These are phyloP conservation scores for Heterocephalus glaber DNA, from an alignment of 2,113 vertebrate species.

Conservation along the genomic window DNA sequence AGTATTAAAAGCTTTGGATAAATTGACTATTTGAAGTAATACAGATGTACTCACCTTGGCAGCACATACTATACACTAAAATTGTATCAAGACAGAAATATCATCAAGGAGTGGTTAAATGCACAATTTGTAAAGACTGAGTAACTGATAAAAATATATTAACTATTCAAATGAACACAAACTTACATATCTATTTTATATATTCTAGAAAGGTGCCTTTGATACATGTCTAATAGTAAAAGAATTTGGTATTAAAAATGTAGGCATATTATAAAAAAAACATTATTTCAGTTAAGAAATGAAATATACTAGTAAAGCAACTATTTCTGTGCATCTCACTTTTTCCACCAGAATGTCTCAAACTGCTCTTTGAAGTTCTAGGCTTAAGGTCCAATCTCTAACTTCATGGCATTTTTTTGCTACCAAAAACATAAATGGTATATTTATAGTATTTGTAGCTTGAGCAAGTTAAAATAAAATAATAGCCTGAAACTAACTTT, in stretches of 20 bases:
- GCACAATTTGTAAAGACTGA: neutral
- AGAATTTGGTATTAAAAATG: slow-evolving; percentile 4
- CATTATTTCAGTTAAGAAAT: neutral
- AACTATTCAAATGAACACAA: slow-evolving; percentile 19
- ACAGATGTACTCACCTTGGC: neutral
- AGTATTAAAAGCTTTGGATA: slow-evolving; percentile 3
- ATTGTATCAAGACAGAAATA: neutral
- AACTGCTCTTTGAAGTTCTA: neutral
- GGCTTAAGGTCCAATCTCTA: neutral
- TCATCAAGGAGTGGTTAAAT: neutral
- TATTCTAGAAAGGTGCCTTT: neutral
- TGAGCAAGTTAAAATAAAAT: slow-evolving; percentile 52
- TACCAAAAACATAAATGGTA: neutral
- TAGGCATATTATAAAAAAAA: slow-evolving; percentile 5
- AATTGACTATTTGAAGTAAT: neutral
- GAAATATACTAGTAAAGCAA: neutral
- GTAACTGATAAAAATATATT: slow-evolving; percentile 30
- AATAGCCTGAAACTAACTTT: neutral
- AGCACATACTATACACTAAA: neutral
- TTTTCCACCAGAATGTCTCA: slow-evolving; percentile 5
- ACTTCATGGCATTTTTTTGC: neutral
- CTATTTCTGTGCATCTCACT: neutral
- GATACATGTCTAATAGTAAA: slow-evolving; percentile 21
- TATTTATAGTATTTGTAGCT: neutral
- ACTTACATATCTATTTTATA: slow-evolving; percentile 7